Conservation (phyloP, 2,888 invertebrate genomes). For the Lithophane semibrunnea region DNA sequence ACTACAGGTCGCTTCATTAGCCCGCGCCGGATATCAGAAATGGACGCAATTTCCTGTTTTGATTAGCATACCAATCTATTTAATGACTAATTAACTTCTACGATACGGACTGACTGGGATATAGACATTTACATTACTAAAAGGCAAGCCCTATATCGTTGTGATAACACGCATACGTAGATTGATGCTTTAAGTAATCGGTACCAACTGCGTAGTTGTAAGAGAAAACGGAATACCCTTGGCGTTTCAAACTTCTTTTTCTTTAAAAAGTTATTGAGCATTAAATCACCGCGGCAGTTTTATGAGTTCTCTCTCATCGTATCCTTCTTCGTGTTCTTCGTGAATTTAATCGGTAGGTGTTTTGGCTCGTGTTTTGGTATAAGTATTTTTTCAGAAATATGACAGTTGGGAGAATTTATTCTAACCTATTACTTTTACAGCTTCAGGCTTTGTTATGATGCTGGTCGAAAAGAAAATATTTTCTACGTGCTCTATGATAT, state of each 20-base stretch:
- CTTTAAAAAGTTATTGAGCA: conserved; percentile 25
- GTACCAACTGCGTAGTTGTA: neutral
- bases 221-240: conserved; percentile 6
- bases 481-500: conserved; percentile 74
- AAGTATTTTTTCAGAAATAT: conserved; percentile 7
- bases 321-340: conserved; percentile 14
- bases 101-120: conserved; percentile 48
- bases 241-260: conserved; percentile 27
- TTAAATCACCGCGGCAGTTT: conserved; percentile 44
- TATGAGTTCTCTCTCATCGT: conserved; percentile 47
- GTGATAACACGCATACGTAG: conserved; percentile 41
- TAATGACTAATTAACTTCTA: conserved; percentile 63
- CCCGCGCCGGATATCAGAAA: conserved; percentile 59
- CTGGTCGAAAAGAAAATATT: conserved; percentile 72
- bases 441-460: conserved; percentile 30
- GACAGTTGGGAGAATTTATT: conserved; percentile 5
- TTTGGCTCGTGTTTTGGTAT: neutral
- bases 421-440: conserved; percentile 12
- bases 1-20: conserved; percentile 47
- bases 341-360: conserved; percentile 12
- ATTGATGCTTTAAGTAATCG: conserved; percentile 35
- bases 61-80: conserved; percentile 62
- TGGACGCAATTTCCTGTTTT: conserved; percentile 64
- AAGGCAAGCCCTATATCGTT: conserved; percentile 17
- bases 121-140: conserved; percentile 54